These are phyloP conservation scores for Liasis olivaceus DNA, from an alignment of 2,797 vertebrate species.

Conservation along the genomic window DNA sequence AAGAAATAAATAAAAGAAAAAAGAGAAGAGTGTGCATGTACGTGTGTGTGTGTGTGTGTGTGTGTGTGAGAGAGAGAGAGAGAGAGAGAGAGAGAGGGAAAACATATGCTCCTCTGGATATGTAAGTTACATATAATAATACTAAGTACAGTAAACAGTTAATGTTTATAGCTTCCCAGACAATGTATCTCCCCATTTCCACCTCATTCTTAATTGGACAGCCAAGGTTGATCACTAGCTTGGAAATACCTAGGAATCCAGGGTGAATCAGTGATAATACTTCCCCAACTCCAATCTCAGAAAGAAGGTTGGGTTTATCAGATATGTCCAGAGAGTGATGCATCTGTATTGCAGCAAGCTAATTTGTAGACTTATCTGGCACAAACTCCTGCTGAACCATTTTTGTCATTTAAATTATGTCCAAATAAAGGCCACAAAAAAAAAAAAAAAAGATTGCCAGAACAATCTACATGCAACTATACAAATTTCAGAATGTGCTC, in stretches of 20 bases:
- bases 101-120: not conserved
- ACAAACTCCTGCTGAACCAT: not conserved
- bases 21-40: not conserved
- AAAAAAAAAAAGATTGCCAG: not conserved
- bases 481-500: not conserved
- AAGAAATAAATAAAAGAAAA: not conserved
- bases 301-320: not conserved
- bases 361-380: not conserved
- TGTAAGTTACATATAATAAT: not conserved
- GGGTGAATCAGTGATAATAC: not conserved
- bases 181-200: not conserved
- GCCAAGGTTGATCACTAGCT: not conserved
- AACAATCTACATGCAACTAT: not conserved
- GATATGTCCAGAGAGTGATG: not conserved
- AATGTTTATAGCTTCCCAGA: not conserved
- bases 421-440: not conserved
- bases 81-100: not conserved
- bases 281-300: not conserved
- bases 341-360: not conserved
- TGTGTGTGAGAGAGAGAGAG: not conserved
- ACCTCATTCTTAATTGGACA: not conserved
- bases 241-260: not conserved
- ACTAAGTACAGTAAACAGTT: not conserved
- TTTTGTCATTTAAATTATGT: not conserved
- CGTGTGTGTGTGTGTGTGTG: no score